These are phyloP conservation scores for Doryteuthis pealeii DNA, from an alignment of 1,140 invertebrate genomes.

Conservation along the genomic window DNA sequence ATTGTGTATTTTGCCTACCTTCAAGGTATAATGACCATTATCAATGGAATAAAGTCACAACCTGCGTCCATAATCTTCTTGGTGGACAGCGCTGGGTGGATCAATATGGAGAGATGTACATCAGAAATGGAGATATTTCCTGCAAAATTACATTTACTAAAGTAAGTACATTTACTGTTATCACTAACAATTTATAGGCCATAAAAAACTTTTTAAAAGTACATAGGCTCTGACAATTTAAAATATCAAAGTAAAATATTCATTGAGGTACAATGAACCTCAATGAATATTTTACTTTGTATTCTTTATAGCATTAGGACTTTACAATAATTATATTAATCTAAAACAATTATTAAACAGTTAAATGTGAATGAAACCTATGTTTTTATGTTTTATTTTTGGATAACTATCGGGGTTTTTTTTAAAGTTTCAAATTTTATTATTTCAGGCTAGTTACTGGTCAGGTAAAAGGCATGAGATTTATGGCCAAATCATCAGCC, in stretches of 20 bases:
- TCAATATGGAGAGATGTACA: constrained; percentile 81
- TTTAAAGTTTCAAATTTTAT: not conserved
- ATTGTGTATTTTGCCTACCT: too few species aligned
- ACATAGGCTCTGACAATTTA: too few species aligned
- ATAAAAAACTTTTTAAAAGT: not conserved
- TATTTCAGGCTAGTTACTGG: constrained; percentile 73
- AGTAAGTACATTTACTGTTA: constrained; percentile 58
- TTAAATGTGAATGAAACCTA: too few species aligned
- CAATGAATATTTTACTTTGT: too few species aligned
- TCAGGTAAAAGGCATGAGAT: constrained; percentile 78
- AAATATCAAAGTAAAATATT: too few species aligned
- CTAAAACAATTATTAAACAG: too few species aligned
- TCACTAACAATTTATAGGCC: too few species aligned
- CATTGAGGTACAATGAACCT: too few species aligned
- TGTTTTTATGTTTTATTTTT: too few species aligned
- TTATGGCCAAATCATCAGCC: constrained; percentile 68
- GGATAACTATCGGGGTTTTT: too few species aligned
- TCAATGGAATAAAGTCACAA: constrained; percentile 85
- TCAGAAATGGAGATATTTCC: constrained; percentile 67
- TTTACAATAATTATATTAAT: too few species aligned
- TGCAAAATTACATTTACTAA: constrained; percentile 83
- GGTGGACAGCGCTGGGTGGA: constrained; percentile 82
- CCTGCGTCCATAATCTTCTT: constrained; percentile 84
- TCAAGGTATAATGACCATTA: constrained; percentile 68
- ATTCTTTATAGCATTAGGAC: too few species aligned